Conservation (phyloP, 30 jellyfish, hydroid and myxozoan species). For the Catostylus mosaicus region DNA sequence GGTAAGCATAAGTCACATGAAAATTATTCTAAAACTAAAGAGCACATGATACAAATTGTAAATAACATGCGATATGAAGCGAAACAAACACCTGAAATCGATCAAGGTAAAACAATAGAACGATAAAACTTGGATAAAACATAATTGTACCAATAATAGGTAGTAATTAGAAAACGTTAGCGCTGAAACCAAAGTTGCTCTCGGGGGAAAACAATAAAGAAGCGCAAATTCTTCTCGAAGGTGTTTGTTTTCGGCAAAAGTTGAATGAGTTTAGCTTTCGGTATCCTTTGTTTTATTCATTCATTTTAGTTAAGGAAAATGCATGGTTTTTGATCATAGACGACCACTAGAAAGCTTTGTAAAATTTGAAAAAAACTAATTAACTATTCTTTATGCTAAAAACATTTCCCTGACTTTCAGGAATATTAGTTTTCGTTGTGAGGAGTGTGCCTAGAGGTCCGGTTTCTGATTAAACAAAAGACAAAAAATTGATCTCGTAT, state of each 20-base stretch:
- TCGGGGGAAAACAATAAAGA: slow-evolving; percentile 7
- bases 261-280: neutral
- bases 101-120: slow-evolving; percentile 24
- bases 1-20: no score
- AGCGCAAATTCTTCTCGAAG: slow-evolving; percentile 7
- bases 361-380: no score
- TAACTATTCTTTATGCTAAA: no score
- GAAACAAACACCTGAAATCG: slow-evolving; percentile 31
- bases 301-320: neutral
- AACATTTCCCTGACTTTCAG: no score
- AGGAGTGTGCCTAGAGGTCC: no score
- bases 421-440: no score
- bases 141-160: slow-evolving; percentile 29
- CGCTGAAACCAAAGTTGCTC: slow-evolving; percentile 16
- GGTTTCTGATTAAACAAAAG: no score
- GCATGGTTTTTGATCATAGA: neutral
- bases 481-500: no score
- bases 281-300: slow-evolving; percentile 20
- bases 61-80: neutral
- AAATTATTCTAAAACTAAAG: neutral
- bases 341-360: neutral
- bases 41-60: neutral
- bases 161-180: slow-evolving; percentile 20
- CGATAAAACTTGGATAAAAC: slow-evolving; percentile 38
- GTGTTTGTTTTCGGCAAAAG: neutral